Percentiles rank a stretch among this genome's conserved stretches.
Evolutionary conservation across 2,113 vertebrate species (phyloP).

Genomic region (Lophura nycthemera): DNA sequence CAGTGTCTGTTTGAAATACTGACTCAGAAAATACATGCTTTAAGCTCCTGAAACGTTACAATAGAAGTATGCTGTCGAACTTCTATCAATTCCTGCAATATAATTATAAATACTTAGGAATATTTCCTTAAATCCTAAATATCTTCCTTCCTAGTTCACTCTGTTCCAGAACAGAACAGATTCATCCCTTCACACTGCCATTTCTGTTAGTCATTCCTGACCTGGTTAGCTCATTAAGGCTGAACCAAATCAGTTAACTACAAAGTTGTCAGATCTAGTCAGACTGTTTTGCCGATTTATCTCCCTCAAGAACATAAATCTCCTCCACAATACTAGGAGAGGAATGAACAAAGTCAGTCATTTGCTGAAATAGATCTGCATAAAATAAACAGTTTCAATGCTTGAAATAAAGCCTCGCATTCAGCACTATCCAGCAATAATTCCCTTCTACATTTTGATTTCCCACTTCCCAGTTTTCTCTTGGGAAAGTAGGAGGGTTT

Average conservation of each 20-base stretch:
- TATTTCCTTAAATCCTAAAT: background rate
- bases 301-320: background rate
- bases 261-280: background rate
- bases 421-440: background rate
- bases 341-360: background rate
- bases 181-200: background rate
- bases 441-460: background rate
- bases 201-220: background rate
- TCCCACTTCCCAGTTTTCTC: background rate
- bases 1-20: background rate
- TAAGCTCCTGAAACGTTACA: background rate
- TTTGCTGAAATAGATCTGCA: background rate
- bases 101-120: background rate
- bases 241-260: background rate
- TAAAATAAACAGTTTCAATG: background rate
- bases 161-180: background rate
- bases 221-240: background rate
- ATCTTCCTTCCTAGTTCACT: background rate
- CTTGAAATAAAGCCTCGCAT: background rate
- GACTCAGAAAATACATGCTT: background rate
- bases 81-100: background rate
- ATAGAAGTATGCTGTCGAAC: background rate
- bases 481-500: background rate
- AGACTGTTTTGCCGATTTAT: background rate
- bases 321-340: background rate